phyloP scores from a whole-genome alignment of 2,888 invertebrate species.

The Drosophila picticornis region DNA sequence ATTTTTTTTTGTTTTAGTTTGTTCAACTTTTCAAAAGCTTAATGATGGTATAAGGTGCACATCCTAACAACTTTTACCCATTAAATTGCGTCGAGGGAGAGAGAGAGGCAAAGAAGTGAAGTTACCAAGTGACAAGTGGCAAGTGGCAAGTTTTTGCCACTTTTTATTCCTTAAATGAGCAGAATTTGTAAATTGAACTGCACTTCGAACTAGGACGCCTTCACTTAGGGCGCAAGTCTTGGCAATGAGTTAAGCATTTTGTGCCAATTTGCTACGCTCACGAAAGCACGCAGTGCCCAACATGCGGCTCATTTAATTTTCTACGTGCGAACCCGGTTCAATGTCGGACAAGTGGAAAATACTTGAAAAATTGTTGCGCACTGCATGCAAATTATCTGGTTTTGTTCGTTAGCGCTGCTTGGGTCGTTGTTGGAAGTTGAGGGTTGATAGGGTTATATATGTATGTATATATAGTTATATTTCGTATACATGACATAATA shows the following conservation, averaged over 20 bases:
- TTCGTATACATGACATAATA: slow-evolving; percentile 78
- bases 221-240: slow-evolving; percentile 7
- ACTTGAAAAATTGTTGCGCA: slow-evolving; percentile 37
- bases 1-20: slow-evolving; percentile 32
- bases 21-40: slow-evolving; percentile 78
- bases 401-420: slow-evolving; percentile 2
- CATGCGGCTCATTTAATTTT: slow-evolving; percentile 67
- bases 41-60: slow-evolving; percentile 55
- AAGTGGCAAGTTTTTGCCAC: slow-evolving; percentile 55
- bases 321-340: slow-evolving; percentile 57
- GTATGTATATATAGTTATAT: slow-evolving; percentile 33
- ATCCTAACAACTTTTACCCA: slow-evolving; percentile 76
- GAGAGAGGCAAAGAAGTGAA: slow-evolving; percentile 26
- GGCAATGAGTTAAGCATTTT: slow-evolving; percentile 42
- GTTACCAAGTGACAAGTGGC: slow-evolving; percentile 49
- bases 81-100: slow-evolving; percentile 33
- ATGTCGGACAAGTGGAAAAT: slow-evolving; percentile 34
- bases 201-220: slow-evolving; percentile 24
- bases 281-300: slow-evolving; percentile 10
- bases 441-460: slow-evolving; percentile 21
- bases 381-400: slow-evolving; percentile 65
- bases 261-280: slow-evolving; percentile 65
- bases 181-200: slow-evolving; percentile 69
- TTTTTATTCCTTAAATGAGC: slow-evolving; percentile 49
- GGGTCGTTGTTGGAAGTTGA: slow-evolving; percentile 35